These are phyloP conservation scores for Drosophila setosimentum DNA, from an alignment of 2,888 invertebrate species.

Conservation along the genomic window DNA sequence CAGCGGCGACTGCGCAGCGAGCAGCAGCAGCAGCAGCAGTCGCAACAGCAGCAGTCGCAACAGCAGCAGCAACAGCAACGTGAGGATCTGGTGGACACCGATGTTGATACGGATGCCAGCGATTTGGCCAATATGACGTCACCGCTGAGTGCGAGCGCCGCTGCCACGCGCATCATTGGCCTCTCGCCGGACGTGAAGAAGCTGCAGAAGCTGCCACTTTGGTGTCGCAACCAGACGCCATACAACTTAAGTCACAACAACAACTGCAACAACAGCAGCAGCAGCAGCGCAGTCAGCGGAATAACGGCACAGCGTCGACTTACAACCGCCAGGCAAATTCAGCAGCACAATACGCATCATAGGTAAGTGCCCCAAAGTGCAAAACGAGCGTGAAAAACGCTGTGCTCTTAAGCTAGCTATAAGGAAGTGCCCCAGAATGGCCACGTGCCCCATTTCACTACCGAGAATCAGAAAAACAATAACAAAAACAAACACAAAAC, in stretches of 20 bases:
- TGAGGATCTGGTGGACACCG: conserved; percentile 36
- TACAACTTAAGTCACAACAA: conserved; percentile 16
- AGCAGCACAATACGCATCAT: conserved; percentile 32
- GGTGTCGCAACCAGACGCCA: conserved; percentile 46
- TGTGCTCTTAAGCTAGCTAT: conserved; percentile 9
- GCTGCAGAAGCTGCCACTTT: conserved; percentile 64
- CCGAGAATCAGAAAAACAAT: not conserved
- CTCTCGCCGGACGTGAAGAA: conserved; percentile 74
- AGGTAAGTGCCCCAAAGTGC: conserved; percentile 42
- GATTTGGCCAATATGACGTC: conserved; percentile 72
- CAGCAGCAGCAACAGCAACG: conserved; percentile 32
- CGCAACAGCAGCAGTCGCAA: conserved; percentile 8
- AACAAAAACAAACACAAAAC: not conserved
- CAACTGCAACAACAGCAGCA: conserved; percentile 23
- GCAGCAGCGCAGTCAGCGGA: conserved; percentile 18
- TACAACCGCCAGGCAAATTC: conserved; percentile 28
- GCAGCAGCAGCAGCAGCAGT: conserved; percentile 29
- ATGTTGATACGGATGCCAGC: conserved; percentile 67
- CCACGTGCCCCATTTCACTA: not conserved
- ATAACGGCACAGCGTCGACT: conserved; percentile 30
- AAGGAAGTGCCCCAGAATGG: conserved; percentile 26
- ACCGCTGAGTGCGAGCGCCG: conserved; percentile 65
- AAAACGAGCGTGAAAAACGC: conserved; percentile 2
- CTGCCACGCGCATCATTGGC: conserved; percentile 66
- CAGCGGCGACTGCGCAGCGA: conserved; percentile 50